Base-by-base conservation (phyloP, 2,113 vertebrate species). In the Oncorhynchus mykiss region DNA sequence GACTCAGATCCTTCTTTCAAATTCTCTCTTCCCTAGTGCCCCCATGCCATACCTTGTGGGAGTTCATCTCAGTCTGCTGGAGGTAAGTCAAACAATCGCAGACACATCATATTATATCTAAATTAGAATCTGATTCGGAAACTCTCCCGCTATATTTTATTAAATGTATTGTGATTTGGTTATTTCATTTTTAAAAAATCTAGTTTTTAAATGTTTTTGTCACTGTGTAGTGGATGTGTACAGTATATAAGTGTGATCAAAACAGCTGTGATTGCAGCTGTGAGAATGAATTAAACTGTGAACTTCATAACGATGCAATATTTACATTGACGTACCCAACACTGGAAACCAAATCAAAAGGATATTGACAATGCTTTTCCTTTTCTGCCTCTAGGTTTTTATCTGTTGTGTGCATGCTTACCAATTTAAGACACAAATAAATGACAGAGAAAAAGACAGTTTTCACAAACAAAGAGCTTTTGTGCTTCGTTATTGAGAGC, bases 11-110 rank as follows among this genome's bases (percentile, higher is more conserved):
- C 3, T 83, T 54, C 71, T 77, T 79, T 54, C 51, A 16, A 54
- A 54, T 54, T 85, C 57, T 83, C 78, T 77, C 25, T 84, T 85
- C 82, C 67, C 64, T 91, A 99, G 98, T 88, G 98, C 98, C 67
- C 98, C 98, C 0, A 99, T 99, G 97, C 98, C 98, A 76, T 99
- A 99, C 91, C 91, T 99, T 80, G 95, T 99, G 88, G 98, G 98
- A 25, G 94, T 99, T 90, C 98, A 99, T 90, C 95, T 96, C 74
- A 99, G 97, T 90, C 94, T 99, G 81, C 92, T 98, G 77, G 97
- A 99, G 95, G 98, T 98, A 93, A 86, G 96, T 91, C 51, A 45
- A 45, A 45, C 39, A 54, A 18, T 54, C 3, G 9, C 14, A 54
- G 1, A 18, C 51, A 54, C 51, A 54, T 54, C 51, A 54, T 54